Evolutionary conservation across 2,888 invertebrate genomes (phyloP).

Genomic region (Cremastinae sp.): DNA sequence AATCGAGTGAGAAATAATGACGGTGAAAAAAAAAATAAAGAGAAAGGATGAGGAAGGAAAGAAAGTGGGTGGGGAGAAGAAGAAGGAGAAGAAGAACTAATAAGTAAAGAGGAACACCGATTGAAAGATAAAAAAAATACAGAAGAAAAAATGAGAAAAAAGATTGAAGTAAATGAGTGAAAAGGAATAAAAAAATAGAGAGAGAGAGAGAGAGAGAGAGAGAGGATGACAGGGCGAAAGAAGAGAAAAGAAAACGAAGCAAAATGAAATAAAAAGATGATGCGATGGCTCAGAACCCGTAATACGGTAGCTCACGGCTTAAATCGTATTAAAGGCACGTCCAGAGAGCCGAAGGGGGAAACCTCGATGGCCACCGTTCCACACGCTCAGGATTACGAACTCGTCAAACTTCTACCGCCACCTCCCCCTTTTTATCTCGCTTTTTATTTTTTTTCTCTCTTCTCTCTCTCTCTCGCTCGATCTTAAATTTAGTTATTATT

Average conservation of each 20-base stretch:
- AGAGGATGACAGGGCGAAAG: slow-evolving; percentile 13
- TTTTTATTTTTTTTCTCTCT: slow-evolving; percentile 5
- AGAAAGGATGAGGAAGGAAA: background rate
- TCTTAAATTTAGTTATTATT: too few relatives aligned
- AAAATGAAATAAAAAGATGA: slow-evolving; percentile 26
- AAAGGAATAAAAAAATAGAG: slow-evolving; percentile 17
- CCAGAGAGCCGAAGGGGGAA: slow-evolving; percentile 48
- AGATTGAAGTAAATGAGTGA: too few relatives aligned
- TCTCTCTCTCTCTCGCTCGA: too few relatives aligned
- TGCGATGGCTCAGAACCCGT: slow-evolving; percentile 62
- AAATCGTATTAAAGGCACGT: slow-evolving; percentile 73
- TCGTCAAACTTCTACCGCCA: slow-evolving; percentile 29
- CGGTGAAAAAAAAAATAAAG: background rate
- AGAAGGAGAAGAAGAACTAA: slow-evolving; percentile 13
- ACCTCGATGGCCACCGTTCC: slow-evolving; percentile 19
- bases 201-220: slow-evolving; percentile 17
- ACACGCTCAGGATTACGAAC: slow-evolving; percentile 17
- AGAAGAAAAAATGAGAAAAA: too few relatives aligned
- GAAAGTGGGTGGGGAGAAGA: slow-evolving; percentile 10
- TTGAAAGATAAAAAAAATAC: too few relatives aligned
- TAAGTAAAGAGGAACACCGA: too few relatives aligned
- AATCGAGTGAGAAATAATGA: background rate
- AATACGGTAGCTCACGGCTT: slow-evolving; percentile 73
- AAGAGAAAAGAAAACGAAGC: slow-evolving; percentile 19
- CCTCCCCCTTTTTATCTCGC: slow-evolving; percentile 1